Evolutionary conservation across 2,113 vertebrate genomes (phyloP).

Genomic region (Cebus imitator): DNA sequence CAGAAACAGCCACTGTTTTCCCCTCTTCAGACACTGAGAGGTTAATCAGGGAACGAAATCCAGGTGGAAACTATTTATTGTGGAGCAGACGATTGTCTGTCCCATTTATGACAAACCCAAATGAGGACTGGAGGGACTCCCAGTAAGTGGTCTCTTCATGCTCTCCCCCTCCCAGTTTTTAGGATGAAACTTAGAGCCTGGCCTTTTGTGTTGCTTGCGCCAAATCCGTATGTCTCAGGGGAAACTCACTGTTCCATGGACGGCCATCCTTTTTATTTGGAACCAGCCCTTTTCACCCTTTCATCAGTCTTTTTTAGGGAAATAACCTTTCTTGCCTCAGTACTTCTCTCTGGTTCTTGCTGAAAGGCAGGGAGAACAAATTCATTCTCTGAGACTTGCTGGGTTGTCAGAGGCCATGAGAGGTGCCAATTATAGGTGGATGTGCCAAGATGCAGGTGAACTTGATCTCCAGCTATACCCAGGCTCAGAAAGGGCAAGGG

Average conservation of each 20-base stretch:
- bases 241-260: not conserved
- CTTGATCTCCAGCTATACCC: not conserved
- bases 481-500: not conserved
- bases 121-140: not conserved
- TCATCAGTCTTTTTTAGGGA: not conserved
- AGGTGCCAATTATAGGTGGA: not conserved
- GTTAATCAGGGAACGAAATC: not conserved
- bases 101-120: not conserved
- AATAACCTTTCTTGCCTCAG: not conserved
- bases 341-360: not conserved
- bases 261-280: too few species aligned
- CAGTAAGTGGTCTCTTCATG: not conserved
- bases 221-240: not conserved
- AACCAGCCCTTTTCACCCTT: not conserved
- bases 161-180: not conserved
- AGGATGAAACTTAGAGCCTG: not conserved
- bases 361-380: not conserved
- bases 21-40: not conserved
- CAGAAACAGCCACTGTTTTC: not conserved
- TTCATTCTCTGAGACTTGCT: conserved; percentile 31
- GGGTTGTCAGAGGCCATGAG: not conserved
- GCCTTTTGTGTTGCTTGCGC: not conserved
- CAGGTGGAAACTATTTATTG: not conserved
- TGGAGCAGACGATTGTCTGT: not conserved
- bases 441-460: not conserved